phyloP scores from a whole-genome alignment of 2,113 vertebrate species.

The Oryzias woworae region DNA sequence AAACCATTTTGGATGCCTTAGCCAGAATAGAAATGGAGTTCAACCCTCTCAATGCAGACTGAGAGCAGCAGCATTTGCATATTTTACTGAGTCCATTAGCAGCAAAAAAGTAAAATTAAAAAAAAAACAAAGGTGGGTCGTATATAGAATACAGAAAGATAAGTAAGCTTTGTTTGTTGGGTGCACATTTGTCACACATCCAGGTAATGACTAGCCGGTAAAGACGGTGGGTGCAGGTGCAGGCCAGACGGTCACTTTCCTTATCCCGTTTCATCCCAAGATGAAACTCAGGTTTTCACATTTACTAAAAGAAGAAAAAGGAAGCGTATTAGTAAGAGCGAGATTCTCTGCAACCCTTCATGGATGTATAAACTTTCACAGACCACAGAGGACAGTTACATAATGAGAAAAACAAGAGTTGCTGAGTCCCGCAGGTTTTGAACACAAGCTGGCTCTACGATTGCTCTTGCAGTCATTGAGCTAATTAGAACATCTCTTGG shows the following conservation, averaged over 20 bases:
- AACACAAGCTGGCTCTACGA: slow-evolving; percentile 26
- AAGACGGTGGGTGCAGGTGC: slow-evolving; percentile 61
- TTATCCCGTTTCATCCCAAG: slow-evolving; percentile 63
- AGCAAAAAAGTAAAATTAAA: not conserved
- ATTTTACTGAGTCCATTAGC: slow-evolving; percentile 52
- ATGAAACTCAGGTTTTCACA: slow-evolving; percentile 78
- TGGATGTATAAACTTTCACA: slow-evolving; percentile 55
- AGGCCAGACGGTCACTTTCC: slow-evolving; percentile 56
- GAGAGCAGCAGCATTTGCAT: slow-evolving; percentile 55
- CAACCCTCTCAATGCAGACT: slow-evolving; percentile 1
- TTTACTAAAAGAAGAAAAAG: slow-evolving; percentile 76
- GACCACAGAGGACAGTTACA: slow-evolving; percentile 52
- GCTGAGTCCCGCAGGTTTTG: slow-evolving; percentile 35
- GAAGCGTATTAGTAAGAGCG: slow-evolving; percentile 59
- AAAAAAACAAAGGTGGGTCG: slow-evolving; percentile 19
- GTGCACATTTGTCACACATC: slow-evolving; percentile 64
- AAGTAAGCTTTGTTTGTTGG: slow-evolving; percentile 56
- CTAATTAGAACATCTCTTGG: slow-evolving; percentile 48
- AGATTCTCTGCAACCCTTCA: slow-evolving; percentile 42
- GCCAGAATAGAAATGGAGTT: slow-evolving; percentile 34
- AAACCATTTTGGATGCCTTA: slow-evolving; percentile 29
- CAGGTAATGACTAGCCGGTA: slow-evolving; percentile 66
- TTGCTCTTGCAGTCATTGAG: slow-evolving; percentile 31
- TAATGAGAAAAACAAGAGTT: slow-evolving; percentile 42
- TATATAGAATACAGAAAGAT: slow-evolving; percentile 57